phyloP scores from a whole-genome alignment of 2,797 vertebrate species.

The Oryzias sinensis region DNA sequence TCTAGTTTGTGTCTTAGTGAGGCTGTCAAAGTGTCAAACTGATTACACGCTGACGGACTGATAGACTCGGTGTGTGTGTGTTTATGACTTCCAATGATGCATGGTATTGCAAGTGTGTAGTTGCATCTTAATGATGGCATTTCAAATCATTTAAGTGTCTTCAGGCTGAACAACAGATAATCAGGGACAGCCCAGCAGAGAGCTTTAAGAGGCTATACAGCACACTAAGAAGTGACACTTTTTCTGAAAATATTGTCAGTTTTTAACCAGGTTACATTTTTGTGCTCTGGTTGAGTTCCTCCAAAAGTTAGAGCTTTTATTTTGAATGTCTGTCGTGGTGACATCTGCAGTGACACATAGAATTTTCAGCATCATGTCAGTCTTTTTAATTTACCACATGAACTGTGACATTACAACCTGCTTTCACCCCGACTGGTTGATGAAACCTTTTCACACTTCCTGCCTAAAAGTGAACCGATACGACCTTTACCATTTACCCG shows the following conservation, averaged over 20 bases:
- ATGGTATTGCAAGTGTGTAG: background rate
- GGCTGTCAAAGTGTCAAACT: constrained; percentile 40
- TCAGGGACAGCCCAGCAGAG: background rate
- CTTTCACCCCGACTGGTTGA: too few species aligned
- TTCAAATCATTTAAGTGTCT: constrained; percentile 8
- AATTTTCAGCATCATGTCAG: too few species aligned
- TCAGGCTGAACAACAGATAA: background rate
- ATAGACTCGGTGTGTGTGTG: constrained; percentile 9
- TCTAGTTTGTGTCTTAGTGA: constrained; percentile 33
- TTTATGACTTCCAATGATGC: background rate
- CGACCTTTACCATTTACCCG: too few species aligned
- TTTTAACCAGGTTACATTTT: background rate
- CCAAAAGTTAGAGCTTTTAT: too few species aligned
- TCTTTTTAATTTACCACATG: too few species aligned
- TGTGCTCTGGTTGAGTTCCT: too few species aligned
- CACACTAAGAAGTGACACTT: background rate
- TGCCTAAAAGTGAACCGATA: too few species aligned
- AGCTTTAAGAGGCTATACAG: background rate
- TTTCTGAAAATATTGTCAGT: background rate
- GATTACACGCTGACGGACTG: constrained; percentile 26
- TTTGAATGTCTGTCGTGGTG: too few species aligned
- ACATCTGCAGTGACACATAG: too few species aligned
- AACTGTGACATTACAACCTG: too few species aligned
- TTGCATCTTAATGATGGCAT: constrained; percentile 4
- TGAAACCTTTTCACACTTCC: too few species aligned